These are phyloP conservation scores for Hemicordylus capensis DNA, from an alignment of 2,113 vertebrate species.

Conservation along the genomic window DNA sequence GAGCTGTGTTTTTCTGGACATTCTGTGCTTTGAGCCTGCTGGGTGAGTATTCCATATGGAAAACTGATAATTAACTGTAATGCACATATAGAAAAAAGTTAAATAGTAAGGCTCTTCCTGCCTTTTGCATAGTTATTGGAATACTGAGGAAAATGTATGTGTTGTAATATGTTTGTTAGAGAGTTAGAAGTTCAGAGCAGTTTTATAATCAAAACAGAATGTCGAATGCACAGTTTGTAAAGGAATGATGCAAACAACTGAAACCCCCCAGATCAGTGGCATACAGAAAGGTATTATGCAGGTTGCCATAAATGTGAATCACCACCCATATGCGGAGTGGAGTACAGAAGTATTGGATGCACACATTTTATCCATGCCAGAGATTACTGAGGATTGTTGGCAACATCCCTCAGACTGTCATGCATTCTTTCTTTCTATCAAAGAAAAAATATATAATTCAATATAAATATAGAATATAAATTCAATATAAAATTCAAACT, in stretches of 20 bases:
- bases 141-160: not conserved
- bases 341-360: not conserved
- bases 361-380: not conserved
- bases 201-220: rapidly evolving
- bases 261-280: rapidly evolving
- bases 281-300: not conserved
- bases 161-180: rapidly evolving
- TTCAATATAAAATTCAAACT: not conserved
- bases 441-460: not conserved
- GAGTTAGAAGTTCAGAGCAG: rapidly evolving
- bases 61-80: rapidly evolving
- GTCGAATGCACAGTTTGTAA: not conserved
- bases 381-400: not conserved
- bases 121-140: not conserved
- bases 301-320: rapidly evolving
- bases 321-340: not conserved
- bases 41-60: slow-evolving; percentile 62
- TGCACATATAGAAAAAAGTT: not conserved
- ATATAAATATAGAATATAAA: too few species aligned
- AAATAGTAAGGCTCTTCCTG: rapidly evolving
- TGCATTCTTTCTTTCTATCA: rapidly evolving
- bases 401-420: not conserved
- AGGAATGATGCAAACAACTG: rapidly evolving
- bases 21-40: slow-evolving; percentile 62
- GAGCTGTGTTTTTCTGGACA: not conserved